Percentiles rank a stretch among this genome's conserved stretches.
phyloP scores from a whole-genome alignment of 2,888 invertebrate genomes.

The Drosophila neutralis region DNA sequence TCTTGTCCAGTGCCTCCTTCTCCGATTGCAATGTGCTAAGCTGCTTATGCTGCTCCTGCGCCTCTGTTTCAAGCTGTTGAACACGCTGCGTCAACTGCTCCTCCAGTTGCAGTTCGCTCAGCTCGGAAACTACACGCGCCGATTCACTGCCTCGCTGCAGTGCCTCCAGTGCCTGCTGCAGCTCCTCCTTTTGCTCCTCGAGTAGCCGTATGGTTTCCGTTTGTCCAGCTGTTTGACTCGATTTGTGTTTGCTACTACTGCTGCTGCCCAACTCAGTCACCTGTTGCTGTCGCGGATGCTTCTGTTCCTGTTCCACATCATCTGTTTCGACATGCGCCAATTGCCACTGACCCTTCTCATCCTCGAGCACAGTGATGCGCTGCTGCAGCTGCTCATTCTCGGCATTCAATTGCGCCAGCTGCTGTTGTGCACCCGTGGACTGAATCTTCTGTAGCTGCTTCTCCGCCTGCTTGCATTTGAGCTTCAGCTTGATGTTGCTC shows the following conservation, averaged over 20 bases:
- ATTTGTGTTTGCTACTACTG: conserved; percentile 2
- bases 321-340: conserved; percentile 84
- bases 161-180: conserved; percentile 86
- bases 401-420: conserved; percentile 88
- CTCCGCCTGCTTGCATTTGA: conserved; percentile 90
- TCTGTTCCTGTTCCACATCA: conserved; percentile 12
- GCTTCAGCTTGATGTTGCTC: conserved; percentile 81
- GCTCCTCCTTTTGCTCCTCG: conserved; percentile 87
- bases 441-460: conserved; percentile 89
- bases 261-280: not conserved
- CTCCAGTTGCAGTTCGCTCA: conserved; percentile 91
- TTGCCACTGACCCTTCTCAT: conserved; percentile 96
- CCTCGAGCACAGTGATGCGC: conserved; percentile 93
- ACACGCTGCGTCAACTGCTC: conserved; percentile 88
- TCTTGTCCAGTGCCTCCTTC: conserved; percentile 87
- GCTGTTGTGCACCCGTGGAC: conserved; percentile 89
- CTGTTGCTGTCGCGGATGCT: conserved; percentile 4
- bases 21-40: conserved; percentile 86
- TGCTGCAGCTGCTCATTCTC: conserved; percentile 89
- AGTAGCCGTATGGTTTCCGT: conserved; percentile 73
- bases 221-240: conserved; percentile 34
- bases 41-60: conserved; percentile 84
- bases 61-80: conserved; percentile 85
- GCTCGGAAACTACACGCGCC: conserved; percentile 91
- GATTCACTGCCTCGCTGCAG: conserved; percentile 86